Conservation (phyloP, 1,140 invertebrate species). For the Diachasmimorpha longicaudata region DNA sequence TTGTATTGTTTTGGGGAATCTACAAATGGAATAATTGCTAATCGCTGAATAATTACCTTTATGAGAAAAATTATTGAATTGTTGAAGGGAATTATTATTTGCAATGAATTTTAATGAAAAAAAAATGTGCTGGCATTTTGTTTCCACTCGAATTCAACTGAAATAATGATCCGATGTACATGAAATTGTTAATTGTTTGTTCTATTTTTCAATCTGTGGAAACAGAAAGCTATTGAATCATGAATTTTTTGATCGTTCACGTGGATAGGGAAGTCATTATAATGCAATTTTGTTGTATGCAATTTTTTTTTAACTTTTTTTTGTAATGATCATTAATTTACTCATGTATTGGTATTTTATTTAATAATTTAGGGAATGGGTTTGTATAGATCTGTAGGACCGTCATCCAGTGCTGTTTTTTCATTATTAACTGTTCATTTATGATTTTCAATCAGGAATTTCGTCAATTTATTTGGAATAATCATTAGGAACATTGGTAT, state of each 20-base stretch:
- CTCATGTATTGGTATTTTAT: slow-evolving; percentile 53
- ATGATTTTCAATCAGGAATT: neutral
- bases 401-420: slow-evolving; percentile 52
- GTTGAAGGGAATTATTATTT: too few relatives aligned
- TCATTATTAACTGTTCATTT: slow-evolving; percentile 42
- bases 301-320: slow-evolving; percentile 46
- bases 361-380: slow-evolving; percentile 57
- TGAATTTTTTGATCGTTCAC: neutral
- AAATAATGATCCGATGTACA: neutral
- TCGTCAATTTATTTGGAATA: neutral
- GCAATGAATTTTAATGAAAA: too few relatives aligned
- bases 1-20: too few relatives aligned
- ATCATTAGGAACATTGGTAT: slow-evolving; percentile 42
- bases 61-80: too few relatives aligned
- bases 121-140: too few relatives aligned
- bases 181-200: neutral
- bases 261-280: slow-evolving; percentile 9
- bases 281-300: slow-evolving; percentile 12
- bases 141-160: neutral
- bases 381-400: slow-evolving; percentile 58
- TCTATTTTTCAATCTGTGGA: slow-evolving; percentile 26
- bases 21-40: too few relatives aligned
- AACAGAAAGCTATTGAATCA: slow-evolving; percentile 38
- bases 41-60: too few relatives aligned
- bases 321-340: slow-evolving; percentile 35